Percentiles rank a stretch among this genome's conserved stretches.
phyloP scores from a whole-genome alignment of 2,113 vertebrate species.

The Aythya baeri region DNA sequence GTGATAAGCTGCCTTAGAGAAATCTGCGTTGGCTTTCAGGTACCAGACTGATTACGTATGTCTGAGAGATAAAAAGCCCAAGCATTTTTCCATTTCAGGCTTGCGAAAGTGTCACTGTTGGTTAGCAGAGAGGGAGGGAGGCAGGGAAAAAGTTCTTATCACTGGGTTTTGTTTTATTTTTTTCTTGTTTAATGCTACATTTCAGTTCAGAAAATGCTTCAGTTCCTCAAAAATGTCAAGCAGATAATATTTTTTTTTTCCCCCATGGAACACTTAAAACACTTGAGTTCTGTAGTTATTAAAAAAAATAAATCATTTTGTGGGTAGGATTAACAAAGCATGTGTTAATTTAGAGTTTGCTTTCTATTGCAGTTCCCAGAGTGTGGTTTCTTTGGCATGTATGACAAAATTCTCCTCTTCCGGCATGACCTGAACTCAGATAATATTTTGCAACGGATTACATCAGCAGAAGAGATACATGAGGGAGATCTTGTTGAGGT shows the following conservation, averaged over 20 bases:
- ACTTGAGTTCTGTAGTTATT: neutral
- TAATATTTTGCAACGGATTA: conserved; percentile 96
- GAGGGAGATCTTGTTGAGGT: conserved; percentile 97
- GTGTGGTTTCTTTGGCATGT: conserved; percentile 99
- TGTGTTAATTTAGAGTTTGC: conserved; percentile 46
- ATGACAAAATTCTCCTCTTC: conserved; percentile 98
- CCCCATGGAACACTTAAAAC: neutral
- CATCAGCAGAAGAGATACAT: conserved; percentile 92
- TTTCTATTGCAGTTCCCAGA: conserved; percentile 90
- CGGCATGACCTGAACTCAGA: conserved; percentile 95
- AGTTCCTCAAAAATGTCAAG: neutral
- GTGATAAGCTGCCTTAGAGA: neutral
- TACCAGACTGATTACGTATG: neutral
- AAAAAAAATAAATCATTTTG: neutral
- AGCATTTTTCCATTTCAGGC: neutral
- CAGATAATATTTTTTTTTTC: neutral
- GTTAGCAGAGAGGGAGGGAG: too few species aligned
- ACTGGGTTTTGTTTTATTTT: neutral
- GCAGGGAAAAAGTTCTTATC: neutral
- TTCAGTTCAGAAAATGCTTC: neutral
- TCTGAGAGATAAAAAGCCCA: neutral
- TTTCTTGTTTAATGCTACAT: neutral
- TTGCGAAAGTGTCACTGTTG: neutral
- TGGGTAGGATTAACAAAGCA: neutral
- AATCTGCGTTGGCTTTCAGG: neutral